Evolutionary conservation across 2,888 invertebrate genomes (phyloP).

Genomic region (Drosophila fungiperda): DNA sequence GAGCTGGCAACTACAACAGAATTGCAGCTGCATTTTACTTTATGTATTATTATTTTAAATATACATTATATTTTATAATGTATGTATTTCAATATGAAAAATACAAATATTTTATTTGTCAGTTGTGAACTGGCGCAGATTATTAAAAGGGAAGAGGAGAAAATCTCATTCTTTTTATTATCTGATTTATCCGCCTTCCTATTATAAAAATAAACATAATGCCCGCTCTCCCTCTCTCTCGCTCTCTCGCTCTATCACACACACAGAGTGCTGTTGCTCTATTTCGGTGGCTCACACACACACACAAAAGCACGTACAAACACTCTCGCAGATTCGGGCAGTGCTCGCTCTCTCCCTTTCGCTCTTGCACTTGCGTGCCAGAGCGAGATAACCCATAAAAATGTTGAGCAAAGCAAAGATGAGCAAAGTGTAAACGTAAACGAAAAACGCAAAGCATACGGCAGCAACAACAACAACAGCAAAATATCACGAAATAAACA

Average conservation of each 20-base stretch:
- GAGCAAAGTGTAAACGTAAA: slow-evolving; percentile 78
- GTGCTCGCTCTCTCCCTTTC: slow-evolving; percentile 62
- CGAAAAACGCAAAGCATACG: slow-evolving; percentile 61
- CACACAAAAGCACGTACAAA: slow-evolving; percentile 11
- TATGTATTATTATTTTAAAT: background rate
- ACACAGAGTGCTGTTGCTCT: slow-evolving; percentile 18
- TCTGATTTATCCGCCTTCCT: slow-evolving; percentile 50
- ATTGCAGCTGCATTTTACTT: slow-evolving; percentile 12
- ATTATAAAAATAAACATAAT: slow-evolving; percentile 20
- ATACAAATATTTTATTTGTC: background rate
- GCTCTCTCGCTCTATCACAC: background rate
- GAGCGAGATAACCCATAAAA: slow-evolving; percentile 83
- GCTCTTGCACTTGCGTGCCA: slow-evolving; percentile 60
- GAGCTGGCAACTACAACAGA: background rate
- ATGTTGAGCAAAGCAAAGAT: slow-evolving; percentile 72
- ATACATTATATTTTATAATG: background rate
- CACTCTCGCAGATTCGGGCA: slow-evolving; percentile 39
- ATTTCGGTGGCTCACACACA: slow-evolving; percentile 33
- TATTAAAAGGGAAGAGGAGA: slow-evolving; percentile 48
- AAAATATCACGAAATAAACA: slow-evolving; percentile 69
- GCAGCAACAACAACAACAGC: slow-evolving; percentile 53
- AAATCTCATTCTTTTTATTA: slow-evolving; percentile 35
- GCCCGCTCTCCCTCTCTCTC: slow-evolving; percentile 33
- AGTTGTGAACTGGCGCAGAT: slow-evolving; percentile 70
- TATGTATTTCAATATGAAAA: background rate